phyloP scores from a whole-genome alignment of 2,888 invertebrate genomes.

The Bugulina stolonifera region DNA sequence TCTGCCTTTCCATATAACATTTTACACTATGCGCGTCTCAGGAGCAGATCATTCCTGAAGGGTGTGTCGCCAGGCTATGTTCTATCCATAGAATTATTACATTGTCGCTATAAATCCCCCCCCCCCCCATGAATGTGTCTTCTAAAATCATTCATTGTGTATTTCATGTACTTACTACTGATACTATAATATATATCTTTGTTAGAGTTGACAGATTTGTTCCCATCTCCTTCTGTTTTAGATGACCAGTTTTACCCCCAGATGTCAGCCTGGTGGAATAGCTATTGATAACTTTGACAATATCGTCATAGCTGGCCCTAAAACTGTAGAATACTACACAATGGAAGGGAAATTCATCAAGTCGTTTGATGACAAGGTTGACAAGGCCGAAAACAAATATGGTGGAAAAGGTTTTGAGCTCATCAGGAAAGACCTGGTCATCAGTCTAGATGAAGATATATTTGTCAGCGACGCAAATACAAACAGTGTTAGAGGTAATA shows the following conservation, averaged over 20 bases:
- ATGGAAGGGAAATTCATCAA: constrained; percentile 12
- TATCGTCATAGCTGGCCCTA: constrained; percentile 11
- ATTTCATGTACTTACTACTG: no score
- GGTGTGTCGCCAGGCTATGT: no score
- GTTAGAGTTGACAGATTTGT: no score
- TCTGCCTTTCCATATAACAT: no score
- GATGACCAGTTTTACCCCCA: neutral
- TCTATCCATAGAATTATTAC: no score
- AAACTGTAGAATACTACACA: constrained; percentile 3
- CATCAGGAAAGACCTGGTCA: neutral
- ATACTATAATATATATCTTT: no score
- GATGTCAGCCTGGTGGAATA: neutral
- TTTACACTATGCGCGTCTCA: no score
- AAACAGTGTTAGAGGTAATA: constrained; percentile 16
- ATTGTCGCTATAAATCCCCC: no score
- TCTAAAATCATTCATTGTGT: no score
- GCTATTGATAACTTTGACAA: neutral
- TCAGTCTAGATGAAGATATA: neutral
- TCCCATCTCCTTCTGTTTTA: no score
- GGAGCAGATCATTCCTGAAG: no score
- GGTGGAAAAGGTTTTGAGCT: neutral
- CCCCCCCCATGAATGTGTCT: no score
- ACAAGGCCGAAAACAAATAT: neutral
- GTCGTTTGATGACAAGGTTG: neutral
- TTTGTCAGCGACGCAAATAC: constrained; percentile 12